phyloP scores from a whole-genome alignment of 2,888 invertebrate species.

The Oeneis ivallda region DNA sequence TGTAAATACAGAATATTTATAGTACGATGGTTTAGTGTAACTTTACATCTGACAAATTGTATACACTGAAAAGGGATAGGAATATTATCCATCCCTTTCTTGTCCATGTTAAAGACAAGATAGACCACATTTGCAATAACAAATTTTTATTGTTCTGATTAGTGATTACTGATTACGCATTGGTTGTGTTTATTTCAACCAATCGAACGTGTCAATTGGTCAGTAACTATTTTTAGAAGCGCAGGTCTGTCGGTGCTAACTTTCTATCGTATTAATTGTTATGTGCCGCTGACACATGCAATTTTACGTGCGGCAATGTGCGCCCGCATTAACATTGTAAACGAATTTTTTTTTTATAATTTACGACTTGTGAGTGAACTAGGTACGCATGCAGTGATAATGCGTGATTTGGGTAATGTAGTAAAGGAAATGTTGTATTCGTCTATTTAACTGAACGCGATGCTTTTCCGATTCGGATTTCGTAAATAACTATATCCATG shows the following conservation, averaged over 20 bases:
- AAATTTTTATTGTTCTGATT: conserved; percentile 9
- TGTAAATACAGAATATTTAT: too few species aligned
- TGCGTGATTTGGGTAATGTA: conserved; percentile 18
- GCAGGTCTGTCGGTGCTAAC: conserved; percentile 67
- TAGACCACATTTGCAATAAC: neutral
- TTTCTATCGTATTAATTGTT: conserved; percentile 80
- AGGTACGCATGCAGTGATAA: conserved; percentile 16
- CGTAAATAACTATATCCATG: neutral
- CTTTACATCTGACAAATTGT: too few species aligned
- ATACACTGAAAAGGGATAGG: too few species aligned
- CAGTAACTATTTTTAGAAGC: conserved; percentile 64
- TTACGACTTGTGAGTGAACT: conserved; percentile 12
- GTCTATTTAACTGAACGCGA: conserved; percentile 15
- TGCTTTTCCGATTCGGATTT: neutral
- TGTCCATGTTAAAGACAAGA: too few species aligned
- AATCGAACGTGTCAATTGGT: conserved; percentile 67
- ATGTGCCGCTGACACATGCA: conserved; percentile 75
- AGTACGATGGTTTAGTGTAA: too few species aligned
- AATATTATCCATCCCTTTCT: too few species aligned
- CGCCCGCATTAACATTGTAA: conserved; percentile 64
- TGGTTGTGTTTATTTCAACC: conserved; percentile 46
- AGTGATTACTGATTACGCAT: conserved; percentile 39
- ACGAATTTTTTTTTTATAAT: conserved; percentile 52
- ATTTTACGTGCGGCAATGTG: conserved; percentile 78
- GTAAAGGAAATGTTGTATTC: conserved; percentile 15